phyloP scores from a whole-genome alignment of 1,140 invertebrate genomes.

The Papilio polytes region DNA sequence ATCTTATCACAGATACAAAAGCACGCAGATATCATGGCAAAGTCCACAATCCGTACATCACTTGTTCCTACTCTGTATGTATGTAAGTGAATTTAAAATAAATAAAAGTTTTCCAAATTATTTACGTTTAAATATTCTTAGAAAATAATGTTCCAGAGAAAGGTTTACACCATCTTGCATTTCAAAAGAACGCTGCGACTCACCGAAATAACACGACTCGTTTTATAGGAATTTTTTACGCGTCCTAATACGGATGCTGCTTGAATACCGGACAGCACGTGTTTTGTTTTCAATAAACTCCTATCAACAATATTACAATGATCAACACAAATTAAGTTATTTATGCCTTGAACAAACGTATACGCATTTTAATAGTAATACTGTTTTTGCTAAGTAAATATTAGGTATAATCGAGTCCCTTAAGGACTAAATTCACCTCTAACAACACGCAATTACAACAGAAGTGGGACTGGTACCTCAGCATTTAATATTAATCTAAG shows the following conservation, averaged over 20 bases:
- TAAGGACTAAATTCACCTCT: background rate
- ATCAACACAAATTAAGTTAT: background rate
- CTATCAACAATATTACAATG: background rate
- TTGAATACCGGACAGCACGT: background rate
- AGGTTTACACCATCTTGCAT: background rate
- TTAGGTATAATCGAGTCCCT: background rate
- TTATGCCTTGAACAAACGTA: background rate
- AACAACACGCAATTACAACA: background rate
- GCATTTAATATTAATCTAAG: no score
- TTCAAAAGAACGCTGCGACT: background rate
- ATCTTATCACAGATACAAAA: background rate
- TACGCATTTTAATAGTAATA: no score
- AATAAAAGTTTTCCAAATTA: no score
- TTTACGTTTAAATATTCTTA: no score
- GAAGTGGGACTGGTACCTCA: background rate
- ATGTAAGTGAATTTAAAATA: no score
- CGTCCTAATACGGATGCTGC: background rate
- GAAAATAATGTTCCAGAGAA: no score
- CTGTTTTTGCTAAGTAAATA: no score
- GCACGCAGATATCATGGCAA: no score
- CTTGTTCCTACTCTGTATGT: no score
- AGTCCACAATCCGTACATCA: no score
- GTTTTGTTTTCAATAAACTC: background rate
- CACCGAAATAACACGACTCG: background rate
- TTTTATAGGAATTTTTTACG: constrained; percentile 13